These are phyloP conservation scores for Spisula solida DNA, from an alignment of 2,888 invertebrate genomes.

Conservation along the genomic window DNA sequence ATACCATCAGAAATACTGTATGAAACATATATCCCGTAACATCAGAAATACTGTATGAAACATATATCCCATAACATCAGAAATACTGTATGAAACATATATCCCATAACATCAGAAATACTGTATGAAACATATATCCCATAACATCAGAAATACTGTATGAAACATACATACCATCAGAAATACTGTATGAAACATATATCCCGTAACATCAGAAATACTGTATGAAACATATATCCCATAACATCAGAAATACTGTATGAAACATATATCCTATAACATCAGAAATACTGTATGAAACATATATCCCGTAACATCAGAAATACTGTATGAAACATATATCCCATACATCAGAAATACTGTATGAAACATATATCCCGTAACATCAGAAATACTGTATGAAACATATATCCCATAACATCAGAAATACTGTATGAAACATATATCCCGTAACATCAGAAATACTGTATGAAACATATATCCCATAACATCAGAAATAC, in stretches of 20 bases:
- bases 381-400: too few relatives aligned
- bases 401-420: not conserved
- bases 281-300: too few relatives aligned
- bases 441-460: not conserved
- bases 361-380: conserved; percentile 29
- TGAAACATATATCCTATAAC: conserved; percentile 28
- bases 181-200: conserved; percentile 49
- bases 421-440: too few relatives aligned
- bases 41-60: too few relatives aligned
- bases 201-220: too few relatives aligned
- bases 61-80: not conserved
- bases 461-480: conserved; percentile 45
- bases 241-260: too few relatives aligned
- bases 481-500: too few relatives aligned
- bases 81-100: conserved; percentile 49
- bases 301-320: not conserved
- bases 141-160: too few relatives aligned
- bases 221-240: conserved; percentile 38
- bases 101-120: too few relatives aligned
- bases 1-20: too few relatives aligned
- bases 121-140: conserved; percentile 38
- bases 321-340: conserved; percentile 49
- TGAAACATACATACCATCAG: too few relatives aligned
- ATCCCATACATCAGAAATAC: too few relatives aligned
- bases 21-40: conserved; percentile 28